Evolutionary conservation across 1,140 invertebrate genomes (phyloP), one percentile per base, ranked within the genome.

Genomic region (Nomia melanderi): DNA sequence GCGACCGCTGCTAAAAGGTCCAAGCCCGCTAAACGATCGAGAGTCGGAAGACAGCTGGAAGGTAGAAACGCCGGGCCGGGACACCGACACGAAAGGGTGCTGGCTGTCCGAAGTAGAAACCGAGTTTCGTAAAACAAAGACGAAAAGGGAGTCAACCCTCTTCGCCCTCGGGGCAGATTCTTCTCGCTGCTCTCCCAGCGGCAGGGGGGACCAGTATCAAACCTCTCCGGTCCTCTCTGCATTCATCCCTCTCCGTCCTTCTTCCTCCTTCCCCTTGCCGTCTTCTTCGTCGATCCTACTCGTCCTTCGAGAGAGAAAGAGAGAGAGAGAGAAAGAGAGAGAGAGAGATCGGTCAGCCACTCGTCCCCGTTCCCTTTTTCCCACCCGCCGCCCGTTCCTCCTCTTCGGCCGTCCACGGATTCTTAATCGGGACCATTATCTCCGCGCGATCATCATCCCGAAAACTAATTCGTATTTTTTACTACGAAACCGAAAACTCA

Each of bases 391-490:
- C 75, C 56, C 41, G 36, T 54, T 63, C 78, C 77, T 80, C 66
- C 79, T 74, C 78, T 81, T 33, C 75, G 67, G 56, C 80, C 75
- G 50, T 73, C 76, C 76, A 85, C 88, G 86, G 86, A 91, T 91
- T 91, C 90, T 92, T 92, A 92, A 92, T 92, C 90, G 90, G 88
- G 86, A 88, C 90, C 87, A 92, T 91, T 91, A 91, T 92, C 90
- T 91, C 86, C 86, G 88, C 86, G 89, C 88, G 90, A 91, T 92
- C 90, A 92, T 92, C 90, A 91, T 91, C 87, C 87, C 90, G 84
- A 92, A 92, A 92, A 92, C 89, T 92, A 92, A 91, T 92, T 91
- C 89, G 84, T 88, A 90, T 90, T 92, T 92, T 92, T 92, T 91
- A 90, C 89, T 90, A 87, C 88, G 89, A 91, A 92, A 92, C 86